phyloP scores from a whole-genome alignment of 1,140 invertebrate genomes.

The Muscidifurax raptorellus region DNA sequence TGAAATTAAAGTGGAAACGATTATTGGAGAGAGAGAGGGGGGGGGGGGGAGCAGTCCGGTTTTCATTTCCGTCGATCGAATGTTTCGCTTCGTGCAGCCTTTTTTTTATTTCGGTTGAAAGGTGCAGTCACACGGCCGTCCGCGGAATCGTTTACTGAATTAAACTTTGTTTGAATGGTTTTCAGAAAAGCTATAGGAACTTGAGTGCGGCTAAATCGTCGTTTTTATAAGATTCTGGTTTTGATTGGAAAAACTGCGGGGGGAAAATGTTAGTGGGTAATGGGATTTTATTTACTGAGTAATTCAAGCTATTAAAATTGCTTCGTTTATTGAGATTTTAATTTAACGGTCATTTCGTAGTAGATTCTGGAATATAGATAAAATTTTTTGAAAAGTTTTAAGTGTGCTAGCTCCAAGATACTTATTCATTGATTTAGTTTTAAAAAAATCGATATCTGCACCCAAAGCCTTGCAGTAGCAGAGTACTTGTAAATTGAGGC shows the following conservation, averaged over 20 bases:
- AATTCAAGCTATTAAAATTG: no score
- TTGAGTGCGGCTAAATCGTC: background rate
- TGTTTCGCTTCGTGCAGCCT: background rate
- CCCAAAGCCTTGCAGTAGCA: no score
- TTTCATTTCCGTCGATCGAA: constrained; percentile 39
- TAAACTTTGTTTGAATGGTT: constrained; percentile 12
- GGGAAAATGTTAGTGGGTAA: background rate
- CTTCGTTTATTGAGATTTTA: no score
- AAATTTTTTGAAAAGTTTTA: no score
- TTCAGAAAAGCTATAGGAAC: constrained; percentile 12
- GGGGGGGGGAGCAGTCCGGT: constrained; percentile 23
- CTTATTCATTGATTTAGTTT: no score
- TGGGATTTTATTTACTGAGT: background rate
- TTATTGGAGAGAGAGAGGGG: constrained; percentile 14
- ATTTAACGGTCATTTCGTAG: no score
- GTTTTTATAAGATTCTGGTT: constrained; percentile 11
- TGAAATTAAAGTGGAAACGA: constrained; percentile 42
- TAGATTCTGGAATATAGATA: no score
- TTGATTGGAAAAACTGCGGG: background rate
- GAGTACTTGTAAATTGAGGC: no score
- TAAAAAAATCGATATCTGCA: no score
- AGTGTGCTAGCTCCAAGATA: no score
- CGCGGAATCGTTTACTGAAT: constrained; percentile 30
- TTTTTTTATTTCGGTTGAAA: background rate
- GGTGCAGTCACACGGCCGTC: background rate